Base-by-base conservation (phyloP, 2,888 invertebrate species). In the Linyphia triangularis region DNA sequence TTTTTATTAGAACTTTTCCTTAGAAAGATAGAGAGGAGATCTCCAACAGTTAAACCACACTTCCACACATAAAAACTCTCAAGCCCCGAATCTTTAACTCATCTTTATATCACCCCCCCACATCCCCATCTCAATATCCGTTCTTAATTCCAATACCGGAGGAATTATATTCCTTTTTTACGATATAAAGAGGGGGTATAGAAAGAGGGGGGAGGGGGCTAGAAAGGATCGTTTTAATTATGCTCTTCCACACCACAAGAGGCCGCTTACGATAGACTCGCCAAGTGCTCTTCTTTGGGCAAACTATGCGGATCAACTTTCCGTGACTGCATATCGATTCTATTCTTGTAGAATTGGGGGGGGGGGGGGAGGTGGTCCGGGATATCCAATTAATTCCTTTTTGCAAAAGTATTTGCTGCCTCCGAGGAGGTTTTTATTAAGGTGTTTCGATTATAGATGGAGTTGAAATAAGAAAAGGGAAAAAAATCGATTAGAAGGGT, bases 261-360 rank as follows among this genome's bases (percentile, higher is more conserved):
- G 30, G 28, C 59, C 22, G 30, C 59, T 61, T 61, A 59, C n/a
- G n/a, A n/a, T 61, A 61, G 61, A 33, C 2, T n/a, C 30, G 13
- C n/a, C 30, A 75, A 75, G 59, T 75, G 28, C 65, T 79, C 33
- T 79, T 69, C 69, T 67, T 57, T 40, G 26, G 24, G n/a, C 67
- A 30, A 79, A 69, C 51, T 67, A 79, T 67, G 79, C 69, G 63
- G 43, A 63, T 63, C 77, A 63, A 61, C 61, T 63, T 61, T 22
- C 37, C n/a, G 4, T 9, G 33, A 26, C 19, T n/a, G n/a, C 22
- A 40, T 40, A 77, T 77, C 40, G 77, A 77, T 63, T 63, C 57
- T 26, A 51, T 33, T 37, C 19, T 67, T n/a, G 28, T 13, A 16
- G 30, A 7, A 16, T n/a, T 24, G 13, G n/a, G 13, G 28, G 19